Conservation (phyloP, 2,888 invertebrate genomes). For the Phasia obesa region DNA sequence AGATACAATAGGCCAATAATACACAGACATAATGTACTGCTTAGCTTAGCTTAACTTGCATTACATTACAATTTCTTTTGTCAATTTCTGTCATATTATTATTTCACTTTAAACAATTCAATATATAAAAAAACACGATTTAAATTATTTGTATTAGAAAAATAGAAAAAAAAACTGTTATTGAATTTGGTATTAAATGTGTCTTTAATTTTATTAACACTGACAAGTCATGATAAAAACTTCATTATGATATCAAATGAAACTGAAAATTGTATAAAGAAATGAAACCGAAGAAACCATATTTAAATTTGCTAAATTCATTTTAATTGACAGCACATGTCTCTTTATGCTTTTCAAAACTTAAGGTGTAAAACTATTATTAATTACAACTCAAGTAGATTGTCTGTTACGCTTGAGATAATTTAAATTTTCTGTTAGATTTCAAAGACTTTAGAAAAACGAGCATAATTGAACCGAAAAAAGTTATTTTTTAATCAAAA, state of each 20-base stretch:
- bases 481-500: no score
- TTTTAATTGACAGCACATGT: constrained; percentile 21
- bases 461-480: no score
- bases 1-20: constrained; percentile 8
- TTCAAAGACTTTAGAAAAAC: constrained; percentile 3
- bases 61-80: constrained; percentile 61
- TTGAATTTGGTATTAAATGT: constrained; percentile 39
- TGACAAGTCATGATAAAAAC: constrained; percentile 28
- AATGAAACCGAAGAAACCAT: constrained; percentile 5
- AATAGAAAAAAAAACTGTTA: constrained; percentile 15
- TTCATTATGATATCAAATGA: constrained; percentile 28
- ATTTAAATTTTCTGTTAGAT: constrained; percentile 12
- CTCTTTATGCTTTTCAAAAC: constrained; percentile 4
- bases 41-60: no score
- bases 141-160: constrained; percentile 4
- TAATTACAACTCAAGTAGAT: constrained; percentile 19
- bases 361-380: constrained; percentile 16
- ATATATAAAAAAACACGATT: background rate
- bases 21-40: constrained; percentile 1
- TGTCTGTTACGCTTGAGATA: constrained; percentile 27
- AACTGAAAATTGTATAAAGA: constrained; percentile 4
- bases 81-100: constrained; percentile 37
- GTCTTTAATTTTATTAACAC: constrained; percentile 16
- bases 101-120: constrained; percentile 13
- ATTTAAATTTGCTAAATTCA: constrained; percentile 28